Base-by-base conservation (phyloP, 2,797 vertebrate species). In the Chaenodraco wilsoni region DNA sequence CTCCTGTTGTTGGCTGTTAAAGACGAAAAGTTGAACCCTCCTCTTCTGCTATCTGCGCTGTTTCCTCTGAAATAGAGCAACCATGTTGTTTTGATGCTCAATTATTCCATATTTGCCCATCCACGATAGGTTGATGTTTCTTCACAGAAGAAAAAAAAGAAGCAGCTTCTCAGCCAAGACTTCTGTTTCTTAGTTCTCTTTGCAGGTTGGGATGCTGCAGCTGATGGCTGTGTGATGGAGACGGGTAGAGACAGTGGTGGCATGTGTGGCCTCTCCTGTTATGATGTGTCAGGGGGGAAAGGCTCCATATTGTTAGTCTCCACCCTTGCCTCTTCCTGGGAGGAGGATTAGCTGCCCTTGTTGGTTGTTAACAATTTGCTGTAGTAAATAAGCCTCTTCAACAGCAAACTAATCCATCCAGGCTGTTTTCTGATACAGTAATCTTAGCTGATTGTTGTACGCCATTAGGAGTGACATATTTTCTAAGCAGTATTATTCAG, bases 311-410 rank as follows among this genome's bases (percentile, higher is more conserved):
- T 74, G 45, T 70, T 73, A 77, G 65, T 79, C 79, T 79, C 74
- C 83, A 72, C 74, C 84, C 75, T 79, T 49, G 41, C 37, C 57
- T 54, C 72, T 57, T 78, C 55, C 76, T 74, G 74, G 74, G 64
- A 81, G 77, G 80, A 75, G 89, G 89, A 92, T 94, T 92, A 93
- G 65, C 73, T 21, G 60, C 75, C 63, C 62, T 69, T 57, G 82
- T 80, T 73, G 72, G 76, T 81, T 85, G 84, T 85, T 86, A 89
- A 81, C 73, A 86, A 84, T 88, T 85, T 74, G 66, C 65, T 73
- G 67, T 78, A 56, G 72, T 88, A 81, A 89, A 89, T 86, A 92
- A 91, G 79, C 54, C 75, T 84, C 72, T 68, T 69, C 71, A 73
- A 67, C 72, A 81, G 44, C 65, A 72, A 60, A 54, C 66, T 85